Conservation (phyloP, 2,888 invertebrate species). For the Pollenia angustigena region DNA sequence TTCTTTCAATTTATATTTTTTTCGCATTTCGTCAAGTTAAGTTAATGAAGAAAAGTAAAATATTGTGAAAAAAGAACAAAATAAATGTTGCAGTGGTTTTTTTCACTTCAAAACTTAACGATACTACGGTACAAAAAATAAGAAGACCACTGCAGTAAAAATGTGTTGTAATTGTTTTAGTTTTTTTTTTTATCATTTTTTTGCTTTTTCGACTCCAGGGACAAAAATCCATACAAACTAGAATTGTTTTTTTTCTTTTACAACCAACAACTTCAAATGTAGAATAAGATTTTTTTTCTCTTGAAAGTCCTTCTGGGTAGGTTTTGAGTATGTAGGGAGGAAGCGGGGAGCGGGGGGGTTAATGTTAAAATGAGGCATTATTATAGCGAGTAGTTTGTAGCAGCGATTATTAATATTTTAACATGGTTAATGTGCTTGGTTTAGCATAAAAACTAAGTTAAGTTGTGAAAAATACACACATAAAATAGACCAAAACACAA, state of each 20-base stretch:
- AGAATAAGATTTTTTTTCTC: slow-evolving; percentile 32
- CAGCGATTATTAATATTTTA: slow-evolving; percentile 78
- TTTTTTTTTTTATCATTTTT: background rate
- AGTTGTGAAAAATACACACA: background rate
- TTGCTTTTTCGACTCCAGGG: slow-evolving; percentile 32
- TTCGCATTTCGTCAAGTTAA: slow-evolving; percentile 28
- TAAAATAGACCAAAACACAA: slow-evolving; percentile 41
- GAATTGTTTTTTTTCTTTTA: background rate
- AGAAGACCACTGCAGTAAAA: slow-evolving; percentile 40
- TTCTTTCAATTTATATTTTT: slow-evolving; percentile 8
- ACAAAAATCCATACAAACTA: slow-evolving; percentile 34
- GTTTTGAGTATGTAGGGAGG: background rate
- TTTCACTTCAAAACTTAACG: slow-evolving; percentile 31
- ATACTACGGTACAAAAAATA: slow-evolving; percentile 7
- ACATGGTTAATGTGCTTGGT: slow-evolving; percentile 81
- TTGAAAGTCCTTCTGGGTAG: slow-evolving; percentile 31
- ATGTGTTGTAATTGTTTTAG: slow-evolving; percentile 22
- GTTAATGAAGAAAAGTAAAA: background rate
- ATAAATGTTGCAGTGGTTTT: slow-evolving; percentile 39
- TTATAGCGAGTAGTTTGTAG: slow-evolving; percentile 34
- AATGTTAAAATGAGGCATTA: slow-evolving; percentile 36
- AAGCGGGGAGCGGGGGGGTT: slow-evolving; percentile 2
- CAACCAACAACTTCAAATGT: slow-evolving; percentile 31
- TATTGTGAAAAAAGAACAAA: background rate
- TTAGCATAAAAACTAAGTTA: slow-evolving; percentile 77